These are phyloP conservation scores for Dasyornis broadbenti DNA, from an alignment of 2,113 vertebrate species.

Conservation along the genomic window DNA sequence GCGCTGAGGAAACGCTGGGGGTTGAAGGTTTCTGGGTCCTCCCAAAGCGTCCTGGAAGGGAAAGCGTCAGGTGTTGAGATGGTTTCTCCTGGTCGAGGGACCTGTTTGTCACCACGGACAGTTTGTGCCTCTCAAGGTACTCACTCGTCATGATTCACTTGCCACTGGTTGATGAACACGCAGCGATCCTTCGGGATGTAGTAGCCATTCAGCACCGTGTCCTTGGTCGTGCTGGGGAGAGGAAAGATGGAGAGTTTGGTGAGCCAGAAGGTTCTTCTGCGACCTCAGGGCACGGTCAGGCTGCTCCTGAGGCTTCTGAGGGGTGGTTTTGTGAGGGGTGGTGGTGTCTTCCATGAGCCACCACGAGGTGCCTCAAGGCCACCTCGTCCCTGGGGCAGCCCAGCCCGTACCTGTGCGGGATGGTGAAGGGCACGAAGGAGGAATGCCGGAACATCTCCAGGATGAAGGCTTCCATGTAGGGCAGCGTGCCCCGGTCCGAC, in stretches of 20 bases:
- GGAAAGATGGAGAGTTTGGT: background rate
- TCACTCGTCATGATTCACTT: constrained; percentile 89
- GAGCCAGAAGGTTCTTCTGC: background rate
- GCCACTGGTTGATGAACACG: constrained; percentile 91
- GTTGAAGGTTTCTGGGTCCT: constrained; percentile 80
- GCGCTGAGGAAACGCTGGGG: constrained; percentile 84
- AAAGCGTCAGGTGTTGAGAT: background rate
- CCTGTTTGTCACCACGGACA: background rate
- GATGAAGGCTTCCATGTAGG: constrained; percentile 87
- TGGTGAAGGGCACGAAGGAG: constrained; percentile 89
- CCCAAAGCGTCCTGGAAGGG: constrained; percentile 82
- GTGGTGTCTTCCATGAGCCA: background rate
- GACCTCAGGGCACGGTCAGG: background rate
- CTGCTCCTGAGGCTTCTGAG: background rate
- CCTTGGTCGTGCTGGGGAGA: constrained; percentile 78
- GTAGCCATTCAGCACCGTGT: constrained; percentile 82
- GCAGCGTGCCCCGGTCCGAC: constrained; percentile 74
- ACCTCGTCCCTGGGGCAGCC: background rate
- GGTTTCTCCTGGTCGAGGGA: background rate
- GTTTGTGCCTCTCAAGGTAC: constrained; percentile 42
- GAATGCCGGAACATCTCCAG: constrained; percentile 87
- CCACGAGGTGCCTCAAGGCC: background rate
- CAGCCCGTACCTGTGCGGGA: constrained; percentile 80
- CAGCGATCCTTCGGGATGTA: constrained; percentile 85
- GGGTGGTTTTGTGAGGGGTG: background rate